A percentile compares a stretch with the other conserved stretches of the same genome.
Conservation (phyloP, 2,888 invertebrate genomes). For the Chouioia cunea region DNA sequence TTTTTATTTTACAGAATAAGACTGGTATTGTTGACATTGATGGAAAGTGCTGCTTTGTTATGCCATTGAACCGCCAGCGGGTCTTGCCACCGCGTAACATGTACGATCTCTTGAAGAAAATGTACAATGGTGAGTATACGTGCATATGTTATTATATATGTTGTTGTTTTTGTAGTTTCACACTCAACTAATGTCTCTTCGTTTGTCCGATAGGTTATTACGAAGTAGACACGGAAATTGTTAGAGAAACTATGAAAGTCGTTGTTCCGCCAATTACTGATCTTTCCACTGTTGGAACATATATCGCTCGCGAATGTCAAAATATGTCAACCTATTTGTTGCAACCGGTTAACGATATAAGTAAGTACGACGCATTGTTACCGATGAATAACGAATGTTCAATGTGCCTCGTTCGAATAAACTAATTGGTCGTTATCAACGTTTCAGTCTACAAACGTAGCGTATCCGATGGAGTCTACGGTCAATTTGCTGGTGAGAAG, state of each 20-base stretch:
- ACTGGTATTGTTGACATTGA: slow-evolving; percentile 85
- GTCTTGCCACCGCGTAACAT: slow-evolving; percentile 85
- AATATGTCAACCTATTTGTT: slow-evolving; percentile 81
- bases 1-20: slow-evolving; percentile 71
- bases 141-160: neutral
- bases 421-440: slow-evolving; percentile 21
- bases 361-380: slow-evolving; percentile 68
- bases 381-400: neutral
- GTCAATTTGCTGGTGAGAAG: slow-evolving; percentile 82
- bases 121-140: slow-evolving; percentile 74
- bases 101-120: slow-evolving; percentile 83
- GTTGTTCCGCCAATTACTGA: slow-evolving; percentile 79
- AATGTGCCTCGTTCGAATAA: slow-evolving; percentile 16
- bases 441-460: slow-evolving; percentile 62
- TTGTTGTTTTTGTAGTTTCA: slow-evolving; percentile 21
- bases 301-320: slow-evolving; percentile 80
- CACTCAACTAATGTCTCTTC: slow-evolving; percentile 24
- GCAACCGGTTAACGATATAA: slow-evolving; percentile 74
- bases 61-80: slow-evolving; percentile 84
- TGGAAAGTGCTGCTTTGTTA: slow-evolving; percentile 86
- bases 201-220: slow-evolving; percentile 74
- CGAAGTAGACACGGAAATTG: slow-evolving; percentile 83
- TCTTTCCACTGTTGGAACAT: slow-evolving; percentile 75
- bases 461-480: slow-evolving; percentile 73
- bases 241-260: slow-evolving; percentile 83